Evolutionary conservation across 1,140 invertebrate species (phyloP).

Genomic region (Diachasmimorpha longicaudata): DNA sequence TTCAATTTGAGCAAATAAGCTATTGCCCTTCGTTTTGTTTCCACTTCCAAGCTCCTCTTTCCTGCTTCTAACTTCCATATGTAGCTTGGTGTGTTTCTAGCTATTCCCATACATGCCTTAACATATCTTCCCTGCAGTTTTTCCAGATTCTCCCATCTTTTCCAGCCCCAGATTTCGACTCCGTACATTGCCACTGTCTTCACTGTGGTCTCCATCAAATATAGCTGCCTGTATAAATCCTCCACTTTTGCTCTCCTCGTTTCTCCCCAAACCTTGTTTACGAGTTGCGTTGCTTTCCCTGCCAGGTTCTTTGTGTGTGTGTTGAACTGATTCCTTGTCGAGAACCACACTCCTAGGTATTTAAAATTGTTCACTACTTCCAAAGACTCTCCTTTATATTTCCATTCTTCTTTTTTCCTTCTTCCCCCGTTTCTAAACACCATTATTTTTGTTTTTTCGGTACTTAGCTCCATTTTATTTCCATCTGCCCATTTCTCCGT

Average conservation of each 20-base stretch:
- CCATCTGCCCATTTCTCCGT: neutral
- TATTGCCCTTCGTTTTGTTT: too few species aligned
- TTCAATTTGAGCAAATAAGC: too few species aligned
- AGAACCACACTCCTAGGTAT: conserved; percentile 7
- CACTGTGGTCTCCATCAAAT: neutral
- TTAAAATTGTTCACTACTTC: neutral
- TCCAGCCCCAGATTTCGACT: conserved; percentile 2
- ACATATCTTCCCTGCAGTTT: neutral
- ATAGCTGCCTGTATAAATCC: neutral
- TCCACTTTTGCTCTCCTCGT: neutral
- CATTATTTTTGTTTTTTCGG: neutral
- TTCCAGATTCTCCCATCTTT: neutral
- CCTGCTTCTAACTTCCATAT: neutral
- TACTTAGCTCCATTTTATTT: neutral
- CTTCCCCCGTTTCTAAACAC: neutral
- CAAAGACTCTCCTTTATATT: neutral
- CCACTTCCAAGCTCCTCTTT: too few species aligned
- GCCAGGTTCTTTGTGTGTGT: neutral
- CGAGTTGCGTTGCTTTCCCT: neutral
- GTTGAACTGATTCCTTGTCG: neutral
- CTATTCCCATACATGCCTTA: neutral
- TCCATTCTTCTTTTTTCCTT: neutral
- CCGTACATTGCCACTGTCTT: neutral
- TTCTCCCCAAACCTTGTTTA: conserved; percentile 3
- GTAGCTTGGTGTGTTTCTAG: neutral